Base-by-base conservation (phyloP, 2,888 invertebrate species). In the Himalopsyche japonica region DNA sequence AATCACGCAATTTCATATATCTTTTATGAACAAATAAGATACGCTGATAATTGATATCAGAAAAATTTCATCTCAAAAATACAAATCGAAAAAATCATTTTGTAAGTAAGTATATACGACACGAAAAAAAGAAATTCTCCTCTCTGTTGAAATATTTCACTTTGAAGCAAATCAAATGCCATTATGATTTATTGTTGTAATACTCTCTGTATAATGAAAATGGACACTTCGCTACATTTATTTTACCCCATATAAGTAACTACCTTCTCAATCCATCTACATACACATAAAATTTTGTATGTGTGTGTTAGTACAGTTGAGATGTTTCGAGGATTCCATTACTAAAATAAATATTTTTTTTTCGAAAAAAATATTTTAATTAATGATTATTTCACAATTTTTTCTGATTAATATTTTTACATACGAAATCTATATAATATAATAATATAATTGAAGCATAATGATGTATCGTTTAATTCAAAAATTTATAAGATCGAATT, bases 161-260 rank as follows among this genome's bases (percentile, higher is more conserved):
- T 83, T 86, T 84, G 84, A 84, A 85, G 83, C 85, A 85, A 86
- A 86, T 86, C 86, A 86, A 86, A 86, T 80, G 84, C 85, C 86
- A 86, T 85, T 86, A 85, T 86, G 86, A 86, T 86, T 86, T 85
- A 86, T 86, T 86, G 86, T 86, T 86, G 70, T 86, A 86, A 86
- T 86, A 84, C 86, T 84, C 82, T 84, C 82, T 34, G 78, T 84
- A 84, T 86, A 86, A 86, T 86, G 86, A 86, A 86, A 86, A 86
- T 82, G 86, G 86, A 86, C 86, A 86, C 84, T 82, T 86, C 86
- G 84, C 24, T 80, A 43, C 83, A 79, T 64, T 85, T 78, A 70
- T 81, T 80, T 76, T 82, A 81, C 48, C 76, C 82, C 57, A 27
- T 43, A 77, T 77, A 76, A n/a, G 76, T 34, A 34, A 20, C 76